Evolutionary conservation across 2,888 invertebrate species (phyloP).

Genomic region (Habroteleia sp.): DNA sequence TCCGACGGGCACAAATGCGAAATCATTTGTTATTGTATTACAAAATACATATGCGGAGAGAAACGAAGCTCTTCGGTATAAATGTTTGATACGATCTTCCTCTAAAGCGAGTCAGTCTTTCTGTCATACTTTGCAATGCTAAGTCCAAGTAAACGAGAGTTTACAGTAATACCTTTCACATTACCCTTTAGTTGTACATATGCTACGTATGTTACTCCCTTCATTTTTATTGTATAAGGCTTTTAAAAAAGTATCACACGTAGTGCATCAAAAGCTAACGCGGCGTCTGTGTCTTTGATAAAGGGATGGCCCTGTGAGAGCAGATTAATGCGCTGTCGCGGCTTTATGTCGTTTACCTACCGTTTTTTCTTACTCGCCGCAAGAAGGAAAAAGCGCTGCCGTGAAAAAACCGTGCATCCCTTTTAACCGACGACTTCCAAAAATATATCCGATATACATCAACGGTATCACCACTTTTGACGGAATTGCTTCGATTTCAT

Average conservation of each 20-base stretch:
- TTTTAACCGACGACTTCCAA: constrained; percentile 34
- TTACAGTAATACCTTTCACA: constrained; percentile 50
- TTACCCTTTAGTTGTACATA: constrained; percentile 33
- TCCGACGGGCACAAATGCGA: constrained; percentile 13
- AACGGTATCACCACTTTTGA: constrained; percentile 30
- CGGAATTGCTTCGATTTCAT: constrained; percentile 10
- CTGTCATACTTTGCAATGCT: constrained; percentile 42
- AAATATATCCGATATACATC: constrained; percentile 32
- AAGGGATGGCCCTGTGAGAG: constrained; percentile 46
- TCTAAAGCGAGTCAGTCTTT: constrained; percentile 47
- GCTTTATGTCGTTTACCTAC: constrained; percentile 56
- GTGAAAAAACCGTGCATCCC: constrained; percentile 19
- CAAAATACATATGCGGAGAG: constrained; percentile 34
- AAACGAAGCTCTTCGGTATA: constrained; percentile 21
- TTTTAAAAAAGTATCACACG: constrained; percentile 55
- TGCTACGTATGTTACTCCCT: constrained; percentile 12
- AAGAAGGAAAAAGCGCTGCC: constrained; percentile 16
- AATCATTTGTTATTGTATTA: constrained; percentile 42
- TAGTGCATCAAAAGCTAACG: constrained; percentile 53
- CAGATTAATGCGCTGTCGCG: constrained; percentile 62
- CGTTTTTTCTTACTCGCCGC: constrained; percentile 49
- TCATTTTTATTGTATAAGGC: constrained; percentile 45
- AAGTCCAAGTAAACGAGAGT: constrained; percentile 53
- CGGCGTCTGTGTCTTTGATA: constrained; percentile 47
- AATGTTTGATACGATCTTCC: constrained; percentile 52